Evolutionary conservation across 2,888 invertebrate genomes (phyloP), one percentile per base, ranked within the genome.

Genomic region (Agrotis segetum): DNA sequence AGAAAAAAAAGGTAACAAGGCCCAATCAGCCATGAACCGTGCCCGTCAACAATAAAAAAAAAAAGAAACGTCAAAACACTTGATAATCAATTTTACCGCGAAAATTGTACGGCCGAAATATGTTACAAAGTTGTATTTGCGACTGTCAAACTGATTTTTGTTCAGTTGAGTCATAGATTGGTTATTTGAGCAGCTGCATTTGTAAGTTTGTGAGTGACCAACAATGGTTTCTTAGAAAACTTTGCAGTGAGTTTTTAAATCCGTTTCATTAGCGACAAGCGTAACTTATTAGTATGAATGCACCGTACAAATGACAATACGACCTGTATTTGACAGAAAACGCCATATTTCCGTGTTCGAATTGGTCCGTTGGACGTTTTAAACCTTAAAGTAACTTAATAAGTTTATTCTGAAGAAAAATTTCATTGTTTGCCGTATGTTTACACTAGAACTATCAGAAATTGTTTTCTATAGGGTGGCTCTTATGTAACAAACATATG

Each of bases 11-110:
- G 40, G 62, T 69, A 82, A 83, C 81, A 84, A 85, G 84, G 59
- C 72, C n/a, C 73, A 81, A 81, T 74, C 71, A 75, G 58, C 84
- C 77, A 85, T 78, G 79, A 76, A 76, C 77, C 72, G 71, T 81
- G 82, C 78, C 83, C 77, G 66, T 61, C 80, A 82, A 77, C 74
- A 75, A 77, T n/a, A 83, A 52, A 72, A 67, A 82, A 83, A 85
- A 84, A 82, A 84, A 74, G n/a, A 62, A 80, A 77, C 72, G 75
- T 87, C 80, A 80, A 69, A 85, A 88, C 91, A 92, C 88, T 88
- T 90, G 88, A 90, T 94, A 94, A 94, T 94, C 94, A 94, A 94
- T 95, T 94, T 94, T 81, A 79, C 92, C 92, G 90, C 92, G 89
- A 92, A 91, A 89, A 85, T 88, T 81, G 65, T 82, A 88, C 85